phyloP scores from a whole-genome alignment of 2,113 vertebrate genomes.

The Pithys albifrons region DNA sequence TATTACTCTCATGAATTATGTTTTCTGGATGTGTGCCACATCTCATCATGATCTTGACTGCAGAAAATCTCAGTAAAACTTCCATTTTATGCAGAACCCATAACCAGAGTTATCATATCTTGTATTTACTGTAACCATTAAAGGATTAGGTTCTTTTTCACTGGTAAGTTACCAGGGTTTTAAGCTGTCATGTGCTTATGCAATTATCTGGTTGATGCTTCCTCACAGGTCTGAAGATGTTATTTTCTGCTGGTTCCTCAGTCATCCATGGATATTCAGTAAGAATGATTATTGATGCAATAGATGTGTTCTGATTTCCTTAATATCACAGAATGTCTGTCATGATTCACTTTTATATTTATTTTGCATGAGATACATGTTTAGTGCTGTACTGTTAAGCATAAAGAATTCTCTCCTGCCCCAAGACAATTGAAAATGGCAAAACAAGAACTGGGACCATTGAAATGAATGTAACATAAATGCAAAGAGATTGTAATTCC shows the following conservation, averaged over 20 bases:
- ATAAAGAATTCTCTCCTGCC: not conserved
- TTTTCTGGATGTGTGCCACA: not conserved
- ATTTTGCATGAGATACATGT: conserved; percentile 15
- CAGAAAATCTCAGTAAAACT: not conserved
- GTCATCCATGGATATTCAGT: not conserved
- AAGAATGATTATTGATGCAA: not conserved
- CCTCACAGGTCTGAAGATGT: not conserved
- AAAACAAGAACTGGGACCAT: not conserved
- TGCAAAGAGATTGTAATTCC: not conserved
- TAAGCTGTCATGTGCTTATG: not conserved
- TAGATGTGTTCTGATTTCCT: not conserved
- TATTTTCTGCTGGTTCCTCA: not conserved
- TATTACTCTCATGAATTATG: not conserved
- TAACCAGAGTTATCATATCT: not conserved
- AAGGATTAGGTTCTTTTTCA: not conserved
- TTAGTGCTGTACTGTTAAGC: not conserved
- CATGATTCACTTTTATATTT: not conserved
- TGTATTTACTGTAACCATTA: not conserved
- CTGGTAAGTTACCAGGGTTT: not conserved
- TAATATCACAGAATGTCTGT: not conserved
- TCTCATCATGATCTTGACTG: not conserved
- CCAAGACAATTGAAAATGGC: not conserved
- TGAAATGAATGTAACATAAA: not conserved
- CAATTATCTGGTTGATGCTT: not conserved
- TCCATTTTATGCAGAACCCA: fast-evolving